Evolutionary conservation across 1,140 invertebrate species (phyloP).

Genomic region (Habropoda laboriosa): DNA sequence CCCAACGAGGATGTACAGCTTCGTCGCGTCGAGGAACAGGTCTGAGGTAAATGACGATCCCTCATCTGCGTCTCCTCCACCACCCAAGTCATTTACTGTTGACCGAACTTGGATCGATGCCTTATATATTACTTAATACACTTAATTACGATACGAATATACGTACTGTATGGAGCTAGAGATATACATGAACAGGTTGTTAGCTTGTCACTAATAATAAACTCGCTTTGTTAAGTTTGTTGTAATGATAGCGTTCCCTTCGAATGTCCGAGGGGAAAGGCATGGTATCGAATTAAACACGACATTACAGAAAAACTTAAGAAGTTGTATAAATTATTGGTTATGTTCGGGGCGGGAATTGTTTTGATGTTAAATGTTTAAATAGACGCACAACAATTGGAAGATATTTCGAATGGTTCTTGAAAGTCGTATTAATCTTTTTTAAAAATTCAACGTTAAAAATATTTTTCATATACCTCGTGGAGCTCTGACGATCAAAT

Average conservation of each 20-base stretch:
- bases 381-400: not conserved
- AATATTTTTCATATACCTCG: slow-evolving; percentile 70
- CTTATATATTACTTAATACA: slow-evolving; percentile 24
- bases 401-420: no score
- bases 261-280: not conserved
- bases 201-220: slow-evolving; percentile 7
- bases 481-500: slow-evolving; percentile 86
- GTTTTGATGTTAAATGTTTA: not conserved
- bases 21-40: slow-evolving; percentile 81
- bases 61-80: slow-evolving; percentile 71
- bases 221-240: slow-evolving; percentile 27
- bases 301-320: slow-evolving; percentile 2
- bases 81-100: slow-evolving; percentile 72
- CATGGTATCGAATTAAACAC: slow-evolving; percentile 26
- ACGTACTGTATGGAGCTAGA: not conserved
- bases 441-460: not conserved
- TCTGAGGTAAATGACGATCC: slow-evolving; percentile 68
- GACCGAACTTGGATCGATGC: slow-evolving; percentile 36
- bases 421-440: no score
- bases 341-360: not conserved
- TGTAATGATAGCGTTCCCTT: slow-evolving; percentile 6
- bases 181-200: not conserved
- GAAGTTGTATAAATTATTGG: not conserved
- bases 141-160: slow-evolving; percentile 16
- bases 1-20: slow-evolving; percentile 91